A percentile compares a stretch with the other conserved stretches of the same genome.
Evolutionary conservation across 2,113 vertebrate species (phyloP).

Genomic region (Petrocephalus zakoni): DNA sequence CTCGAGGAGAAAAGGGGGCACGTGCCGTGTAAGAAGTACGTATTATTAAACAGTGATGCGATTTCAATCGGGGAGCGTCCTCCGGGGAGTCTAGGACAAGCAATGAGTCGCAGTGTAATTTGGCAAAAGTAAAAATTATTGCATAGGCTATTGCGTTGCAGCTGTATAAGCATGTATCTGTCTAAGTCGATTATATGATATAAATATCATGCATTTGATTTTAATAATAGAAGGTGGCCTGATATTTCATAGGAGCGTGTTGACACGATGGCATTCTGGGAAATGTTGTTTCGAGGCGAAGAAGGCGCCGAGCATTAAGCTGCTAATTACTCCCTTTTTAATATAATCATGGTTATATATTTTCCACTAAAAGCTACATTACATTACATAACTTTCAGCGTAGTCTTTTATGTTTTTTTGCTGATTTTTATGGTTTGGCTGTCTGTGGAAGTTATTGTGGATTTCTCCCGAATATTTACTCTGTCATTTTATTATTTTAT

Average conservation of each 20-base stretch:
- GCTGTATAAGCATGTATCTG: not conserved
- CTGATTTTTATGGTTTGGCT: not conserved
- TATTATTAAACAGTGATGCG: not conserved
- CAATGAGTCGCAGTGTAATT: not conserved
- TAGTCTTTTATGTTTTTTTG: not conserved
- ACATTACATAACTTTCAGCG: not conserved
- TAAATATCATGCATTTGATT: not conserved
- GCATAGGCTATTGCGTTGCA: not conserved
- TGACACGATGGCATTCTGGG: not conserved
- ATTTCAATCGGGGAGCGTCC: not conserved
- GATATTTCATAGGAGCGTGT: not conserved
- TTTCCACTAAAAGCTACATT: not conserved
- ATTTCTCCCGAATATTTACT: not conserved
- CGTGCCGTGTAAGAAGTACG: slow-evolving; percentile 84
- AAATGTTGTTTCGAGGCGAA: not conserved
- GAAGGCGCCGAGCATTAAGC: not conserved
- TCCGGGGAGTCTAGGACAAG: not conserved
- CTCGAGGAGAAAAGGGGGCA: slow-evolving; percentile 83
- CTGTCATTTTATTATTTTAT: not conserved
- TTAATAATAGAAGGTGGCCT: not conserved
- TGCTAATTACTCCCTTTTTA: not conserved
- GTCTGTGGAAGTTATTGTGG: not conserved
- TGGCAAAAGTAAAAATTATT: not conserved
- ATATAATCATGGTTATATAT: not conserved
- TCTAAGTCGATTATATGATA: not conserved